These are phyloP conservation scores for Epistrophella euchroma DNA, from an alignment of 2,888 invertebrate species.

Conservation along the genomic window DNA sequence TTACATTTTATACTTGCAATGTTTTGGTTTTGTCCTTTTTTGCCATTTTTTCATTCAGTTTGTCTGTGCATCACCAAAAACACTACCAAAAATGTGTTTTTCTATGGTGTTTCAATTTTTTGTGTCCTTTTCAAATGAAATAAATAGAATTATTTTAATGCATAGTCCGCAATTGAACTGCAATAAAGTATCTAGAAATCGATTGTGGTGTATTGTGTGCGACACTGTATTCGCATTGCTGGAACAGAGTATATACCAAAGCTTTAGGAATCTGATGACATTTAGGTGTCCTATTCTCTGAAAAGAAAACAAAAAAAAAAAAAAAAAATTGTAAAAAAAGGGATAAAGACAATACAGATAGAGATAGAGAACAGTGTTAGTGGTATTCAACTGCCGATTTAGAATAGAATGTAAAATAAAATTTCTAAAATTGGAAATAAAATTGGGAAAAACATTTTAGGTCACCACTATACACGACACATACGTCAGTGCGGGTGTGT, in stretches of 20 bases:
- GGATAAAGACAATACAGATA: slow-evolving; percentile 20
- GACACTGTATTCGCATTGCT: slow-evolving; percentile 32
- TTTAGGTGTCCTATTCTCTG: slow-evolving; percentile 35
- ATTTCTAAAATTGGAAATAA: slow-evolving; percentile 55
- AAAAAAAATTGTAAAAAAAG: slow-evolving; percentile 1
- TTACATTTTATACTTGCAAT: slow-evolving; percentile 56
- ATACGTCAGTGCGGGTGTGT: slow-evolving; percentile 53
- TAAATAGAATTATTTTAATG: slow-evolving; percentile 75
- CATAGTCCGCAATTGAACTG: slow-evolving; percentile 69
- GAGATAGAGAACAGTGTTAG: slow-evolving; percentile 52
- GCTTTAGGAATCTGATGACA: slow-evolving; percentile 53
- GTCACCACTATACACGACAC: slow-evolving; percentile 13
- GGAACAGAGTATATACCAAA: background rate
- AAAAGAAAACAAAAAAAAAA: background rate
- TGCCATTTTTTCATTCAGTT: background rate
- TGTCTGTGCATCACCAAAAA: slow-evolving; percentile 50
- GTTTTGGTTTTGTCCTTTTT: background rate
- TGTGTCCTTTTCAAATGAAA: slow-evolving; percentile 57
- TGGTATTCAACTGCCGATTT: slow-evolving; percentile 69
- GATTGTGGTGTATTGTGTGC: slow-evolving; percentile 57
- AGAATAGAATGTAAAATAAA: slow-evolving; percentile 71
- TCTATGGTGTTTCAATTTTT: slow-evolving; percentile 36
- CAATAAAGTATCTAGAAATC: slow-evolving; percentile 72
- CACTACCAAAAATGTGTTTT: slow-evolving; percentile 60
- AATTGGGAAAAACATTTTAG: slow-evolving; percentile 65